Percentiles rank a stretch among this genome's conserved stretches.
Evolutionary conservation across 2,113 vertebrate species (phyloP).

Genomic region (Cryptomyrus ogoouensis): DNA sequence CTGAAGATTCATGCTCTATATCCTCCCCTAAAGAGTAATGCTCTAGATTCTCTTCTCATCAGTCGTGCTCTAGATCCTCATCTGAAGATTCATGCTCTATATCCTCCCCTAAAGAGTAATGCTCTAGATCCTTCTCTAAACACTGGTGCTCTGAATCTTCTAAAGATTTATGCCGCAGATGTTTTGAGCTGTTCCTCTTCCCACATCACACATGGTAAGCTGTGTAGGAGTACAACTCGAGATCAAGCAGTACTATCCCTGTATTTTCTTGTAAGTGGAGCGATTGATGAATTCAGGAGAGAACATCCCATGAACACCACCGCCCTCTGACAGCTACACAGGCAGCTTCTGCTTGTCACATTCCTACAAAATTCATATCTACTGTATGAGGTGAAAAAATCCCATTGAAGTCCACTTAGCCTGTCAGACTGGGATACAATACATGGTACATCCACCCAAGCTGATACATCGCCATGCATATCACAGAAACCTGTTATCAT

Average conservation of each 20-base stretch:
- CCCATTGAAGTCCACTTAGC: neutral
- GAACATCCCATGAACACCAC: neutral
- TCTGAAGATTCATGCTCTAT: neutral
- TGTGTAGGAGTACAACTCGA: neutral
- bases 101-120: neutral
- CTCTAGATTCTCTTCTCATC: no score
- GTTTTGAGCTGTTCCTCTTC: neutral
- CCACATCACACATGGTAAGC: neutral
- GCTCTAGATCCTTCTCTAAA: neutral
- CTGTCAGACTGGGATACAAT: neutral
- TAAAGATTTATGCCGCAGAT: neutral
- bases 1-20: neutral
- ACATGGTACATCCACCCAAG: neutral
- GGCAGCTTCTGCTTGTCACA: neutral
- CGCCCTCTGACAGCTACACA: neutral
- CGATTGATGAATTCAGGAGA: neutral
- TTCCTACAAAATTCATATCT: neutral
- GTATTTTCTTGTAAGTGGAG: neutral
- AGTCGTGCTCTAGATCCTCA: neutral
- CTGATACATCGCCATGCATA: neutral
- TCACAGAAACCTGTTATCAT: neutral
- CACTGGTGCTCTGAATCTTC: neutral
- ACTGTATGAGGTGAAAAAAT: neutral
- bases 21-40: neutral
- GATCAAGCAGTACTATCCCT: neutral